Evolutionary conservation across 2,797 vertebrate genomes (phyloP), one percentile per base, ranked within the genome.

Genomic region (Sparidentex hasta): DNA sequence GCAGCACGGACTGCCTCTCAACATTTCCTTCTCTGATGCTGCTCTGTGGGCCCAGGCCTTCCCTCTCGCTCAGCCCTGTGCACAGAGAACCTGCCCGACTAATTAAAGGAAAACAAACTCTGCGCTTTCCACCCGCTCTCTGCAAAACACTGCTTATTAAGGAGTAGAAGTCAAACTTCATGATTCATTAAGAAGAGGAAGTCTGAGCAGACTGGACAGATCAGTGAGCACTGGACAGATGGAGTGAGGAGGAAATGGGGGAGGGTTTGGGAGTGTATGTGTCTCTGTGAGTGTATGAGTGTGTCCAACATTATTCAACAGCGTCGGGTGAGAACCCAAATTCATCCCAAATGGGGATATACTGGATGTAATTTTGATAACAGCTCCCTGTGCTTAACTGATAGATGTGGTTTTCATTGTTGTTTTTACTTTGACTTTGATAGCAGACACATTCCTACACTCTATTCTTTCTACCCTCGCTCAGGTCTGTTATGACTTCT

Each of bases 151-250:
- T 18, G 85, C 85, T 92, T 95, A 94, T 94, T 95, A 95, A 92
- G 88, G 90, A 93, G 94, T 90, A 92, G 88, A 85, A 95, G 94
- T 94, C 92, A 93, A 95, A 95, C 95, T 95, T 96, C 95, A 95
- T 95, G 92, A 96, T 96, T 96, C 95, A 96, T 96, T 97, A 96
- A 93, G 93, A 91, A 94, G 92, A 95, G 95, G 95, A 97, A 96
- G 95, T 95, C 92, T 94, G 94, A 95, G 93, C 93, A 93, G 94
- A 83, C 88, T 84, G 88, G 94, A 95, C 93, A 95, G 93, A 95
- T 94, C 92, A 87, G 90, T 81, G 84, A 80, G 84, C 48, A 54
- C 79, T 48, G 67, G 82, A 68, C 75, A 83, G 88, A 90, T 82
- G 85, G 84, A 85, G 83, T 7, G 18, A 51, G 50, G 79, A 82